Conservation (phyloP, 2,888 invertebrate species). For the Leptinotarsa juncta region DNA sequence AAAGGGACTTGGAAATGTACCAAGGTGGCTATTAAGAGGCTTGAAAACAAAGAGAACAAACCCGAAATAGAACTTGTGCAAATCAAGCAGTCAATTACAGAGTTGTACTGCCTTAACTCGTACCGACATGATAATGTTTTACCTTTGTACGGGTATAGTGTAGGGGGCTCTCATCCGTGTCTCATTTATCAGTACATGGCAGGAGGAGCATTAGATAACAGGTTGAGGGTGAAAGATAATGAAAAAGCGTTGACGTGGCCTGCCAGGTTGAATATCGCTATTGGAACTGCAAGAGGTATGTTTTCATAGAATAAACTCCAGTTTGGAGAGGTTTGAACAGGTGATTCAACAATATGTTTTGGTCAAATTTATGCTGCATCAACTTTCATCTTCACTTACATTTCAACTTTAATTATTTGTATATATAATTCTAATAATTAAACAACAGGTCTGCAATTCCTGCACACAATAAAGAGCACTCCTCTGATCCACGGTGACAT, state of each 20-base stretch:
- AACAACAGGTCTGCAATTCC: constrained; percentile 77
- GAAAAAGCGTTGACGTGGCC: constrained; percentile 74
- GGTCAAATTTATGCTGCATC: too few relatives aligned
- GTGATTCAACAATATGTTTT: too few relatives aligned
- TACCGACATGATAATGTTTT: constrained; percentile 92
- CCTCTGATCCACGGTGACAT: constrained; percentile 97
- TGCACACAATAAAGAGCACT: constrained; percentile 77
- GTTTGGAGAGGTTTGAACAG: too few relatives aligned
- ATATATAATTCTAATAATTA: too few relatives aligned
- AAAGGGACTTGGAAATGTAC: constrained; percentile 89
- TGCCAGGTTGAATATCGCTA: constrained; percentile 82
- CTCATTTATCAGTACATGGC: constrained; percentile 93
- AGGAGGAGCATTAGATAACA: constrained; percentile 90
- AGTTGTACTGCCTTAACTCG: constrained; percentile 81
- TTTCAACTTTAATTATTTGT: too few relatives aligned
- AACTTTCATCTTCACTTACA: too few relatives aligned
- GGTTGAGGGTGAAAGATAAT: constrained; percentile 70
- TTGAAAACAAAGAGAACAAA: constrained; percentile 71
- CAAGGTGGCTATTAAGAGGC: constrained; percentile 87
- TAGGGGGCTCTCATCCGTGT: constrained; percentile 78
- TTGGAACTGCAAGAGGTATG: constrained; percentile 72
- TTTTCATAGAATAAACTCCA: neutral
- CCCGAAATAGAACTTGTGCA: constrained; percentile 68
- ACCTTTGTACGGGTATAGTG: constrained; percentile 78
- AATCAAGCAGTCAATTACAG: constrained; percentile 76